phyloP scores from a whole-genome alignment of 2,888 invertebrate genomes.

The Elysia crispata region DNA sequence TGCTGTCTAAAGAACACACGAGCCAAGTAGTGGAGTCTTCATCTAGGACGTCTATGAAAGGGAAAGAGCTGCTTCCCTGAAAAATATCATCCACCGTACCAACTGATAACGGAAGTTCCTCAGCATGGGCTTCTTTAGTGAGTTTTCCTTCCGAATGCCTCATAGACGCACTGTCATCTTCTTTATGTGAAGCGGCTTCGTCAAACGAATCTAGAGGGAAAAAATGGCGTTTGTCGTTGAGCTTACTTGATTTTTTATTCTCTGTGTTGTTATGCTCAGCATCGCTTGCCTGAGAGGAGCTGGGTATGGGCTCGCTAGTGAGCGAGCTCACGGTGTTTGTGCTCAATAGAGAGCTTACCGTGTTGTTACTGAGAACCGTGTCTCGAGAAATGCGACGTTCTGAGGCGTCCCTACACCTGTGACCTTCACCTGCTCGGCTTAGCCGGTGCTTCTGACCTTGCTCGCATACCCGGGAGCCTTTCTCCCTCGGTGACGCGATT shows the following conservation, averaged over 20 bases:
- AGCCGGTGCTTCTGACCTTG: constrained; percentile 47
- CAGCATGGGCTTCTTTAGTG: too few species aligned
- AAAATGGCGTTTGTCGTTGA: background rate
- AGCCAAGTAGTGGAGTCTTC: too few species aligned
- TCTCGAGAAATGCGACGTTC: constrained; percentile 43
- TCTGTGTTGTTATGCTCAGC: constrained; percentile 17
- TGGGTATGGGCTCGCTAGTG: constrained; percentile 34
- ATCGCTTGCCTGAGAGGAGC: background rate
- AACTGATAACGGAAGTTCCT: too few species aligned
- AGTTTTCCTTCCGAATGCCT: too few species aligned
- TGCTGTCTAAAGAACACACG: too few species aligned
- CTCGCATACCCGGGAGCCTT: constrained; percentile 29
- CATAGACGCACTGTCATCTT: too few species aligned
- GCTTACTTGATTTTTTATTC: background rate
- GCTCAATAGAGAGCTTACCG: constrained; percentile 54
- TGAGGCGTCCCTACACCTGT: constrained; percentile 24
- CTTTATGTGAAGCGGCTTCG: too few species aligned
- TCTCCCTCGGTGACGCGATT: background rate
- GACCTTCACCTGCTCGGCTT: constrained; percentile 22
- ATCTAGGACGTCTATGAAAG: too few species aligned
- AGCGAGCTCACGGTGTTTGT: constrained; percentile 44
- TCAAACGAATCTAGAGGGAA: background rate
- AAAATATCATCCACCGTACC: too few species aligned
- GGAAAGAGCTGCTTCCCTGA: too few species aligned
- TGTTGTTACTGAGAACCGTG: constrained; percentile 49